phyloP scores from a whole-genome alignment of 2,797 vertebrate species.

The Hypotaenidia okinawae region DNA sequence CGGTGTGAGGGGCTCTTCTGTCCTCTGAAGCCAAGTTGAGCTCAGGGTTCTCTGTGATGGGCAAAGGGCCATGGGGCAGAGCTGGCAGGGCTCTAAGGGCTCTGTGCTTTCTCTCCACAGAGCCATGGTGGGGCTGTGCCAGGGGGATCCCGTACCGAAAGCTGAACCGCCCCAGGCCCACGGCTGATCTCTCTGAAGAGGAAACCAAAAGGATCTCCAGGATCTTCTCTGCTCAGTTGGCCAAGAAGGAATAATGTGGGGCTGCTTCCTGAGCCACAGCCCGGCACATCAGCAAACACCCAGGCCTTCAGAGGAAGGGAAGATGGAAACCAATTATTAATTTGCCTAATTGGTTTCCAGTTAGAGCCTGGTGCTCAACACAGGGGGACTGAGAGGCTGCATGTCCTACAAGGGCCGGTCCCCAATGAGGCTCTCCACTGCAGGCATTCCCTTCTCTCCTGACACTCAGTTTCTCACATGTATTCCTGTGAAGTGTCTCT shows the following conservation, averaged over 20 bases:
- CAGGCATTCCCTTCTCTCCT: not conserved
- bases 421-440: accelerated
- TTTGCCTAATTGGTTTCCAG: not conserved
- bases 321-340: not conserved
- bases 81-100: not conserved
- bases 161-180: not conserved
- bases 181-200: conserved; percentile 42
- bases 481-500: not conserved
- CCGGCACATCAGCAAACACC: accelerated
- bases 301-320: accelerated
- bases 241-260: conserved; percentile 22
- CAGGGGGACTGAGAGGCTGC: not conserved
- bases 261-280: accelerated
- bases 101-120: conserved; percentile 36
- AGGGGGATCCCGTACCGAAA: not conserved
- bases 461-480: not conserved
- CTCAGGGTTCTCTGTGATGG: accelerated
- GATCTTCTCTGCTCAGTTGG: conserved; percentile 77
- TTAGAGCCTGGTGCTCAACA: no score
- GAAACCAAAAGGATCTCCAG: conserved; percentile 75
- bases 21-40: accelerated
- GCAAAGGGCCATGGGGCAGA: accelerated
- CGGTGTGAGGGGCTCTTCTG: accelerated
- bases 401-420: not conserved
- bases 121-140: not conserved